phyloP scores from a whole-genome alignment of 92 coral and sea anemone genomes.

The Zoanthus sansibaricus region DNA sequence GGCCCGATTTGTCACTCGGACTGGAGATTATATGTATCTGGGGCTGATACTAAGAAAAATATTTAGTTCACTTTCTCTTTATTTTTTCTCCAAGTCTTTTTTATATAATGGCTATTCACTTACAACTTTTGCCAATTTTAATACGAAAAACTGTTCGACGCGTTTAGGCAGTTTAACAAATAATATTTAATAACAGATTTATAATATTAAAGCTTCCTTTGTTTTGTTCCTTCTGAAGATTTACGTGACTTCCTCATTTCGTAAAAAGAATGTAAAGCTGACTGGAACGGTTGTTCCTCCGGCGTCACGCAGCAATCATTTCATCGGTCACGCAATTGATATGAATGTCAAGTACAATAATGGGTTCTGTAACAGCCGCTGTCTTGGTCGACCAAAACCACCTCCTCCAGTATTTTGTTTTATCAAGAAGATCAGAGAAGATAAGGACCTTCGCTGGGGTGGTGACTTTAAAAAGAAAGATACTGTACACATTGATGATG shows the following conservation, averaged over 20 bases:
- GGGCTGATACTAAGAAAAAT: no score
- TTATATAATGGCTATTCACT: no score
- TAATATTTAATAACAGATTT: no score
- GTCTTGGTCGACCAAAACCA: slow-evolving; percentile 23
- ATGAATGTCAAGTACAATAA: slow-evolving; percentile 48
- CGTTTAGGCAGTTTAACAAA: no score
- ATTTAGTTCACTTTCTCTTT: no score
- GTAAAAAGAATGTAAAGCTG: slow-evolving; percentile 8
- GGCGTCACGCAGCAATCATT: slow-evolving; percentile 63
- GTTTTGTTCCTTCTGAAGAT: slow-evolving; percentile 35
- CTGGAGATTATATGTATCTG: no score
- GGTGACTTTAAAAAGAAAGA: slow-evolving; percentile 59
- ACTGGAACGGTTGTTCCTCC: slow-evolving; percentile 63
- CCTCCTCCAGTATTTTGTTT: slow-evolving; percentile 54
- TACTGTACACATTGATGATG: slow-evolving; percentile 68
- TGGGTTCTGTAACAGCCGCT: slow-evolving; percentile 56
- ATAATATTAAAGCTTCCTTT: neutral
- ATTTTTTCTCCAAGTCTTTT: no score
- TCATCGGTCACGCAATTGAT: slow-evolving; percentile 72
- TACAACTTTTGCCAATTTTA: no score
- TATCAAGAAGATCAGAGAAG: slow-evolving; percentile 44
- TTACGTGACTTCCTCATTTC: slow-evolving; percentile 61
- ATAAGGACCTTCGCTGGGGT: slow-evolving; percentile 68
- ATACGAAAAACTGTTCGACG: no score
- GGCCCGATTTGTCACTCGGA: no score